Evolutionary conservation across 2,888 invertebrate species (phyloP).

Genomic region (Oscheius myriophilus): DNA sequence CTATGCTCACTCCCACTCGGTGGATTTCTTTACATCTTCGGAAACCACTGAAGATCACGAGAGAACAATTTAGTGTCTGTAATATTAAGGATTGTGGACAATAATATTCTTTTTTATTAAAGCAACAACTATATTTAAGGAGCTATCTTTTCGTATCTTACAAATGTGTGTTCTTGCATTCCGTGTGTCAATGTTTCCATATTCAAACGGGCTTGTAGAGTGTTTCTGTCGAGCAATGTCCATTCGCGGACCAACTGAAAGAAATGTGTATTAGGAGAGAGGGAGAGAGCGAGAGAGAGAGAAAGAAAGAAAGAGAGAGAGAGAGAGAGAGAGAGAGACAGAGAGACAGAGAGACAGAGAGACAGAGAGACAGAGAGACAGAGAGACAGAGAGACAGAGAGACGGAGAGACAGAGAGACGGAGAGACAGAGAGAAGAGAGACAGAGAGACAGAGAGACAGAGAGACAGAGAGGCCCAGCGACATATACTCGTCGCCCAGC

Average conservation of each 20-base stretch:
- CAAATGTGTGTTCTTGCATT: slow-evolving; percentile 66
- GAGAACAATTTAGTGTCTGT: slow-evolving; percentile 47
- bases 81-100: slow-evolving; percentile 46
- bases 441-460: not conserved
- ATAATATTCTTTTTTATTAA: slow-evolving; percentile 3
- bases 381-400: not conserved
- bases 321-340: not conserved
- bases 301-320: no score
- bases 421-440: no score
- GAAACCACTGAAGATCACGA: slow-evolving; percentile 27
- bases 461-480: slow-evolving; percentile 45
- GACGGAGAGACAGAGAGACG: not conserved
- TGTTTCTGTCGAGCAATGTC: slow-evolving; percentile 63
- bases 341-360: not conserved
- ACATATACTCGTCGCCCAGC: no score
- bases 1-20: slow-evolving; percentile 38
- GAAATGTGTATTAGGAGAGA: not conserved
- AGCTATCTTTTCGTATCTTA: slow-evolving; percentile 55
- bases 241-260: slow-evolving; percentile 68
- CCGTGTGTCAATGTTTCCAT: slow-evolving; percentile 70
- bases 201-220: slow-evolving; percentile 65
- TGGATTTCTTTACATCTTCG: slow-evolving; percentile 30
- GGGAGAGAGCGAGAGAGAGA: no score
- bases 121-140: slow-evolving; percentile 14
- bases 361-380: not conserved